Base-by-base conservation (phyloP, 1,140 invertebrate species). In the Kradibia gibbosae region DNA sequence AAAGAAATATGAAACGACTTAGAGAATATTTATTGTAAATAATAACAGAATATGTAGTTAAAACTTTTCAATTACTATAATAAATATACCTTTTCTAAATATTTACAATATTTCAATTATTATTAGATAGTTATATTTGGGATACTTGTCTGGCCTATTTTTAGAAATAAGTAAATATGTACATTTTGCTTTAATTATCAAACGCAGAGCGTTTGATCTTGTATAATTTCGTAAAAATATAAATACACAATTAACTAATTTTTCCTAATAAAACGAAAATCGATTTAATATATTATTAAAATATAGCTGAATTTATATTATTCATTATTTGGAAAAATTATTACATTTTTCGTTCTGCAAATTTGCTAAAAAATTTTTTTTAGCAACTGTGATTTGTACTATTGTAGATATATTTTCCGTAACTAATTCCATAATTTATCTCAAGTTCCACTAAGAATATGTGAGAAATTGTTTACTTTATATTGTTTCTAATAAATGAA, bases 371-470 rank as follows among this genome's bases (percentile, higher is more conserved):
- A 42, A 50, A 81, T 76, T 13, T 71, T 71, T 76, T 60, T 82
- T 60, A n/a, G 36, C 65, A 57, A 76, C 75, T 82, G 75, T 78
- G 80, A 78, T 78, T 60, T 65, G 67, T 45, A 73, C 20, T 71
- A 50, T 36, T 76, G 70, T 55, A 81, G 5, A 75, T 75, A 55
- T 45, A 71, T 48, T 36, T 67, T n/a, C n/a, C n/a, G n/a, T n/a
- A n/a, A 53, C 28, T 45, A 25, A 31, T 62, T 42, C 50, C 28
- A 39, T 45, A 74, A 2, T 53, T 67, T 57, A 57, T 67, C n/a
- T 71, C 50, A 20, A 15, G 28, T 28, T 57, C 39, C 13, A 57
- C 11, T 17, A 1, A 71, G 50, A 42, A 71, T 1, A 25, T 20
- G 53, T 22, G 53, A 70, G 11, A 28, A 45, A 48, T 17, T 60